Evolutionary conservation across 2,113 vertebrate species (phyloP).

Genomic region (Platichthys flesus): DNA sequence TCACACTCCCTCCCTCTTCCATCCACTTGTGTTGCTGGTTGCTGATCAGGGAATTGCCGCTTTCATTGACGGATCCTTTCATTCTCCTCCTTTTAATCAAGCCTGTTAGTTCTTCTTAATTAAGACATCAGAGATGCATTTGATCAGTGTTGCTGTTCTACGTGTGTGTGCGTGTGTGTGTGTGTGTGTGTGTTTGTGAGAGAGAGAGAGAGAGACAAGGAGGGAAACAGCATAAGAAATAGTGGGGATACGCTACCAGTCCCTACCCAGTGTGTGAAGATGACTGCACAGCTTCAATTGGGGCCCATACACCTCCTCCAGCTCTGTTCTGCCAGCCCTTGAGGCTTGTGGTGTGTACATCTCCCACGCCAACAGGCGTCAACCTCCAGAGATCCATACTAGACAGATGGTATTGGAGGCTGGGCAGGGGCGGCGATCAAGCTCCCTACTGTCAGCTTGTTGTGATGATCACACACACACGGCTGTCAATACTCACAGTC

Average conservation of each 20-base stretch:
- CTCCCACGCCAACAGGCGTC: constrained; percentile 67
- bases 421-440: constrained; percentile 62
- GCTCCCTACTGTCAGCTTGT: constrained; percentile 72
- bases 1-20: constrained; percentile 33
- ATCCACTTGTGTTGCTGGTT: constrained; percentile 59
- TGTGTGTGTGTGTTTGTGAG: too few species aligned
- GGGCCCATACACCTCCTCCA: constrained; percentile 59
- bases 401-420: constrained; percentile 81
- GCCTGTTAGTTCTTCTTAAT: constrained; percentile 81
- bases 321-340: constrained; percentile 67
- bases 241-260: constrained; percentile 45
- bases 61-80: constrained; percentile 78
- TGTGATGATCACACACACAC: constrained; percentile 74
- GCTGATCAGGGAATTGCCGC: constrained; percentile 77
- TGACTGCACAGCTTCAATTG: constrained; percentile 81
- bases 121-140: constrained; percentile 82
- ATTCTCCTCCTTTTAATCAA: constrained; percentile 81
- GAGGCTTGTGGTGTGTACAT: constrained; percentile 66
- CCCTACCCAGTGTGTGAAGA: constrained; percentile 69
- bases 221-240: constrained; percentile 44
- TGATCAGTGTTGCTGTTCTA: constrained; percentile 73
- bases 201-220: neutral
- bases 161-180: constrained; percentile 34
- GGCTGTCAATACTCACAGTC: constrained; percentile 76
- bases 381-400: constrained; percentile 81